phyloP scores from a whole-genome alignment of 2,797 vertebrate species.

The Poecilia velifera region DNA sequence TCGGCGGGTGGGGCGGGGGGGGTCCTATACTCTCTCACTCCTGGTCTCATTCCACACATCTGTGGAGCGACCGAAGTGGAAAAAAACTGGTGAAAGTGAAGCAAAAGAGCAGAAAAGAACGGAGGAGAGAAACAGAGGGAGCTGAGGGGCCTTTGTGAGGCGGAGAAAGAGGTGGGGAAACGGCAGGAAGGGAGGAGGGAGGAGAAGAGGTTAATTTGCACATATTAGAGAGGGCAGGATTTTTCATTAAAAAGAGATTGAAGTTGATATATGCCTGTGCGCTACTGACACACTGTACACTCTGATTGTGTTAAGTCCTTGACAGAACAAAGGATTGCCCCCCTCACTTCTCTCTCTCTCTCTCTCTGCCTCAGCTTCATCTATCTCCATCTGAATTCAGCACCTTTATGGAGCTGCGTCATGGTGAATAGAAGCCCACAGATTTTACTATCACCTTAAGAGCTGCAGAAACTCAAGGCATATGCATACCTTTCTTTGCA shows the following conservation, averaged over 20 bases:
- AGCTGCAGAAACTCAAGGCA: conserved; percentile 22
- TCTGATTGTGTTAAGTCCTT: conserved; percentile 84
- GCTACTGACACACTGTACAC: conserved; percentile 85
- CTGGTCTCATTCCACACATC: conserved; percentile 25
- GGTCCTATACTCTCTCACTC: conserved; percentile 5
- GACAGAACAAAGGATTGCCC: conserved; percentile 83
- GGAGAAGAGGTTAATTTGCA: conserved; percentile 85
- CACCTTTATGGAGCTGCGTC: conserved; percentile 62
- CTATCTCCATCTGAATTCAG: conserved; percentile 62
- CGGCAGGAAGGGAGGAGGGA: conserved; percentile 51
- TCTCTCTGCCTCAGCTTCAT: conserved; percentile 31
- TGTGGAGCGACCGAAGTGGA: conserved; percentile 17
- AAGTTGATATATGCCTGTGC: conserved; percentile 86
- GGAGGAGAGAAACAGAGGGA: conserved; percentile 48
- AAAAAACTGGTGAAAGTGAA: conserved; percentile 57
- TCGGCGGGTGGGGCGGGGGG: not conserved
- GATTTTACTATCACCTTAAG: conserved; percentile 55
- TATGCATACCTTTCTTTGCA: conserved; percentile 33
- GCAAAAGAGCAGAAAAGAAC: conserved; percentile 42
- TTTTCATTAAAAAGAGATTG: conserved; percentile 88
- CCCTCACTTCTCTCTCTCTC: conserved; percentile 43
- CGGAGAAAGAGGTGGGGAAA: conserved; percentile 53
- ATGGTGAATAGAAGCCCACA: conserved; percentile 49
- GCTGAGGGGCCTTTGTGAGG: conserved; percentile 63
- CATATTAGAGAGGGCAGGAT: conserved; percentile 87